Evolutionary conservation across 2,888 invertebrate species (phyloP), one percentile per base, ranked within the genome.

Genomic region (Leucoptera coffeella): DNA sequence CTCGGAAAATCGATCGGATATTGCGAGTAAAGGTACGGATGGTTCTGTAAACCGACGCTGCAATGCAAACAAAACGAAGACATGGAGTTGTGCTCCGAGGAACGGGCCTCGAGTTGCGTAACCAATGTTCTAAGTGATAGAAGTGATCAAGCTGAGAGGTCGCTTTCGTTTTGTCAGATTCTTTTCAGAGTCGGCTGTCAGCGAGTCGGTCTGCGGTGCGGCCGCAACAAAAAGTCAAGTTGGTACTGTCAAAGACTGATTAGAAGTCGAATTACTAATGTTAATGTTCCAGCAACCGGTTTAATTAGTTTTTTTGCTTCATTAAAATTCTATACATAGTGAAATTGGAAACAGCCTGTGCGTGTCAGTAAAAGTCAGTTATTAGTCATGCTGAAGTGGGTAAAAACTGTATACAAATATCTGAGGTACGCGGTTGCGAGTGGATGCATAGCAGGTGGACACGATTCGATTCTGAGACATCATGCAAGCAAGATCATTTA

Each of bases 1-100:
- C 64, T 59, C 50, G 73, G 61, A 45, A 72, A 71, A 55, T 73
- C 73, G 51, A 69, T 58, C 42, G 71, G 69, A 47, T 71, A 72
- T 60, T 69, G 67, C 41, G 69, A 61, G 48, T 69, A 71, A 44
- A 71, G 55, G 45, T 69, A 67, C 35, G 72, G 69, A 36, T 72
- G 57, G 50, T 62, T 64, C 49, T 56, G 64, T 45, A 67, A 59
- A 57, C 67, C 65, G 48, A 56, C 50, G 50, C 71, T 71, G 69
- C 41, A 71, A 69, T 53, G 47, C 43, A 64, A 64, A 62, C 38
- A 52, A 50, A 22, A 12, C 6, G 20, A 20, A n/a, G n/a, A n/a
- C n/a, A n/a, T n/a, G n/a, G n/a, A n/a, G n/a, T n/a, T n/a, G n/a
- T n/a, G n/a, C n/a, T n/a, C n/a, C n/a, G n/a, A n/a, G n/a, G n/a